Evolutionary conservation across 2,113 vertebrate genomes (phyloP), one percentile per base, ranked within the genome.

Genomic region (Plecotus auritus): DNA sequence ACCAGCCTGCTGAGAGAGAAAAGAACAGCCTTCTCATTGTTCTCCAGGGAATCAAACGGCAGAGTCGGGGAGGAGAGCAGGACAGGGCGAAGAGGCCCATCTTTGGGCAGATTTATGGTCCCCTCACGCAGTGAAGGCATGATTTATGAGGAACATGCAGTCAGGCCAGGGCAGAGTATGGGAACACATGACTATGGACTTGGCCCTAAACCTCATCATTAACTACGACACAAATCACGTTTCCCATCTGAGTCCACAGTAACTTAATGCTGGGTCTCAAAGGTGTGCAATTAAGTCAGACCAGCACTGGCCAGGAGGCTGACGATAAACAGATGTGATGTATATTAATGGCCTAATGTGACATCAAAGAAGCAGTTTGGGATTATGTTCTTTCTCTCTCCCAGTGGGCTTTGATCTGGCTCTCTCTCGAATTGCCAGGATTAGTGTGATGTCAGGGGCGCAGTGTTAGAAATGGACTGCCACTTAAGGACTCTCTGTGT

Each of bases 331-430:
- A 64, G 89, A 95, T 70, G 89, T 78, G 87, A 91, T 88, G 61
- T 88, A 40, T 94, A 93, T 92, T 35, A 90, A 92, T 81, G 85
- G 81, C 80, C 80, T 87, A 87, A 88, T 66, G 86, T 93, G 91
- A 96, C 93, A 96, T 95, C 96, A 91, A 91, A 97, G 92, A 69
- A 86, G 40, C 32, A 32, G 40, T 76, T 70, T 78, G 83, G 73
- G 85, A 76, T 92, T 80, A 72, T 85, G 92, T 92, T 94, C 93
- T 88, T 77, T 85, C 88, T 85, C 84, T 95, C 45, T 88, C 72
- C 59, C 66, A 92, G 54, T 42, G 78, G 83, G 37, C 92, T 95
- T 91, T 91, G 94, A 80, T 89, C 97, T 83, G 83, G 18, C 42
- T 22, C 35, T 49, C 74, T 67, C 70, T 88, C 56, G 35, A 42